A percentile compares a stretch with the other conserved stretches of the same genome.
Conservation (phyloP, 2,113 vertebrate genomes). For the Pedetes capensis region DNA sequence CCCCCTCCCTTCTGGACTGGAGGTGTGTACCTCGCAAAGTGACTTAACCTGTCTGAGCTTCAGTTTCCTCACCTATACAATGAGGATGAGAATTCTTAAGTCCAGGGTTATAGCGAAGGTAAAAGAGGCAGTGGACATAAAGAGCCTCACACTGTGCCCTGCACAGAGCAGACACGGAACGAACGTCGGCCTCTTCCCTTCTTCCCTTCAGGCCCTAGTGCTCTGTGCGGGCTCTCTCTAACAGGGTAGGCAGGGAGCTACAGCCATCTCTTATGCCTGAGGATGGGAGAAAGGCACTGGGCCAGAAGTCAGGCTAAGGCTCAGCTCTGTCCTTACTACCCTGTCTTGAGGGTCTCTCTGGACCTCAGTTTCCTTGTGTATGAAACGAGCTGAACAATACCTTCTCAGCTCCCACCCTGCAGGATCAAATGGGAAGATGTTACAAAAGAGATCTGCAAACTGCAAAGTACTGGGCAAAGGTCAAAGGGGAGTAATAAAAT, state of each 20-base stretch:
- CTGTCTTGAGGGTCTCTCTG: not conserved
- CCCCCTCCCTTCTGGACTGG: not conserved
- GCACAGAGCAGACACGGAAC: accelerated
- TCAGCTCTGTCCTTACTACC: accelerated
- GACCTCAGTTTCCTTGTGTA: not conserved
- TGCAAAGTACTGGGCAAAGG: not conserved
- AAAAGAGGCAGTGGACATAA: not conserved
- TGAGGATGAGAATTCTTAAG: not conserved
- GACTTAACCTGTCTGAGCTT: not conserved
- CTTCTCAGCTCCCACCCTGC: not conserved
- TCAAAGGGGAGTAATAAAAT: not conserved
- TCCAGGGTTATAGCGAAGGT: not conserved
- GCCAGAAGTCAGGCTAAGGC: accelerated
- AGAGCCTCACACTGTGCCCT: not conserved
- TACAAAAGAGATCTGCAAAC: not conserved
- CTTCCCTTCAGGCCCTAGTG: not conserved
- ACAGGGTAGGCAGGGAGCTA: not conserved
- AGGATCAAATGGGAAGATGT: not conserved
- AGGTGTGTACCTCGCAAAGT: not conserved
- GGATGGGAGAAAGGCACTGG: not conserved
- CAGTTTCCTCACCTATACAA: not conserved
- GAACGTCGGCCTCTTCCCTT: accelerated
- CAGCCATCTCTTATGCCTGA: not conserved
- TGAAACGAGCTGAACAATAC: not conserved
- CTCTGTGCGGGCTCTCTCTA: not conserved